A percentile compares a stretch with the other conserved stretches of the same genome.
Conservation (phyloP, 2,113 vertebrate species). For the Trinectes maculatus region DNA sequence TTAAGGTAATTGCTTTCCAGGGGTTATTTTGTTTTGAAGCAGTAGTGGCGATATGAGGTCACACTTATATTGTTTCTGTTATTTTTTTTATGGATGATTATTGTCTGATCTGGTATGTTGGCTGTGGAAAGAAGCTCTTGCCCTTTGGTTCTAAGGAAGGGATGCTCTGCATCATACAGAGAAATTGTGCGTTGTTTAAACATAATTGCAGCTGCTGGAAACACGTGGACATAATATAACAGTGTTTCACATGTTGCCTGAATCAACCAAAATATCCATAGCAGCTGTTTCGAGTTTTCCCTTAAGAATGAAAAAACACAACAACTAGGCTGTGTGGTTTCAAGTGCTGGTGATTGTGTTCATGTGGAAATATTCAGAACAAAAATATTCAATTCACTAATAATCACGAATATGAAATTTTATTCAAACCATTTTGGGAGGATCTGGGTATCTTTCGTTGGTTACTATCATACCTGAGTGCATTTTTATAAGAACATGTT, state of each 20-base stretch:
- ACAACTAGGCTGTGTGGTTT: not conserved
- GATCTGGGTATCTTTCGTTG: not conserved
- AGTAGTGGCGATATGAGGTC: not conserved
- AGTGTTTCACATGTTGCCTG: not conserved
- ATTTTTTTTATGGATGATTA: not conserved
- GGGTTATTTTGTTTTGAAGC: slow-evolving; percentile 4
- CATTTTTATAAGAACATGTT: too few relatives aligned
- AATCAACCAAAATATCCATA: not conserved
- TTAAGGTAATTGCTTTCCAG: not conserved
- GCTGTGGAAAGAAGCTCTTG: too few relatives aligned
- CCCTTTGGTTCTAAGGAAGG: too few relatives aligned
- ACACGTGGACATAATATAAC: not conserved
- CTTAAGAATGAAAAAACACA: not conserved
- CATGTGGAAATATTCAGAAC: not conserved
- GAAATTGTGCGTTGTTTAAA: not conserved
- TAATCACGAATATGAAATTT: too few relatives aligned
- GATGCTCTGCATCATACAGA: not conserved
- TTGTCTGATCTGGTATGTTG: not conserved
- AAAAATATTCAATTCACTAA: too few relatives aligned
- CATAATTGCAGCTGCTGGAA: not conserved
- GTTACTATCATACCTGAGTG: not conserved
- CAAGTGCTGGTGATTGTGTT: not conserved
- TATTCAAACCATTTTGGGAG: not conserved
- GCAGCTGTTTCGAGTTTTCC: not conserved
- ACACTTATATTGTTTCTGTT: not conserved